Base-by-base conservation (phyloP, 2,888 invertebrate genomes). In the Argyra leucocephala region DNA sequence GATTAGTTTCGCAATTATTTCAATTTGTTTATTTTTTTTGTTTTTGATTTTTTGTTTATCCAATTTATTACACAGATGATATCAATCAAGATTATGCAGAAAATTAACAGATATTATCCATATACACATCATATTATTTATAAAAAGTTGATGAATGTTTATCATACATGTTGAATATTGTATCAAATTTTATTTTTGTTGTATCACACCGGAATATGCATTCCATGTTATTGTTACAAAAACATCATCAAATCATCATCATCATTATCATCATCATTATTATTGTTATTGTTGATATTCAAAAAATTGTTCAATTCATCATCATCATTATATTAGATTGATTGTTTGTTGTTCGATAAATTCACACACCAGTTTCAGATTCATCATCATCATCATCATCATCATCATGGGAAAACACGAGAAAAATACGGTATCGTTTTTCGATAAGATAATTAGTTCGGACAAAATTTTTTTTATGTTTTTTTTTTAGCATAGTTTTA, bases 371-470 rank as follows among this genome's bases (percentile, higher is more conserved):
- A 66, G 61, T 73, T 65, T 64, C 64, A 68, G 64, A 68, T 70
- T 69, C 71, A 69, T 68, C 70, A 69, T 66, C 26, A 78, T 73
- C 76, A 72, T 69, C 73, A 71, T 76, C 76, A 75, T 75, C 77
- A 78, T 73, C 74, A 75, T 76, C 77, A 78, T 78, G 60, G 78
- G 78, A 74, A 78, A 80, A 80, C 80, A 80, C 79, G 80, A 80
- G 79, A 80, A 80, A 80, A 80, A 80, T 80, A 80, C 80, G 79
- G 79, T 70, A 78, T 80, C 80, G 79, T 76, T 78, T 79, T 79
- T 79, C 80, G 80, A 76, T 80, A 79, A 79, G 79, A 79, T 79
- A 79, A 80, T 78, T 79, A 78, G 79, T 15, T 80, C 79, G 78
- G 79, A 79, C 79, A 79, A 79, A 75, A 77, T 74, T 78, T 78